Base-by-base conservation (phyloP, 2,888 invertebrate genomes). In the Formica aserva region DNA sequence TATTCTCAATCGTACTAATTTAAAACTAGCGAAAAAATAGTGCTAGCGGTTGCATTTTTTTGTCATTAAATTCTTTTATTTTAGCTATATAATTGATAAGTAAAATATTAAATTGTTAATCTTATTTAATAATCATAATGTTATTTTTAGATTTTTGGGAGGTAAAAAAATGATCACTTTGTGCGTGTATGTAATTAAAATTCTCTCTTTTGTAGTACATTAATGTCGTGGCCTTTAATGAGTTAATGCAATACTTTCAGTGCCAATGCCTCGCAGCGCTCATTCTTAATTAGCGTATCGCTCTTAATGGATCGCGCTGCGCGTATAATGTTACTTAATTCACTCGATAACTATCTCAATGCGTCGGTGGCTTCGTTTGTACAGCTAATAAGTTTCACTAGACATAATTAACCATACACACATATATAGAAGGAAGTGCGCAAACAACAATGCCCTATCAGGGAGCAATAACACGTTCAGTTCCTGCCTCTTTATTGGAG, bases 271-370 rank as follows among this genome's bases (percentile, higher is more conserved):
- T 62, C n/a, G 8, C 18, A 38, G n/a, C 15, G 3, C 26, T 65
- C 35, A 65, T 38, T n/a, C 4, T 22, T 66, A 77, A 77, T 77
- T 77, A 77, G 35, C 35, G 75, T 60, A 45, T 77, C 15, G 22
- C 35, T 48, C 57, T 60, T 77, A 11, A 69, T 69, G 22, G 45
- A 60, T 67, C 29, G 13, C 32, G 9, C 15, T 41, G 15, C 18
- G 45, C 26, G 52, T 18, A 60, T 32, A n/a, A 22, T 60, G 18
- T 45, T 62, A 66, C 18, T 76, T 69, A 57, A 82, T 74, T 67
- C 35, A 13, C 3, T 22, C 3, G 69, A 83, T 83, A 77, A 77
- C 18, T 9, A 83, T 83, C 77, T 76, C 15, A 67, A 48, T 38
- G 48, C 22, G 26, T 38, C 65, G 41, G 41, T 55, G 55, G 29